Evolutionary conservation across 2,888 invertebrate species (phyloP).

Genomic region (Yponomeuta malinellus): DNA sequence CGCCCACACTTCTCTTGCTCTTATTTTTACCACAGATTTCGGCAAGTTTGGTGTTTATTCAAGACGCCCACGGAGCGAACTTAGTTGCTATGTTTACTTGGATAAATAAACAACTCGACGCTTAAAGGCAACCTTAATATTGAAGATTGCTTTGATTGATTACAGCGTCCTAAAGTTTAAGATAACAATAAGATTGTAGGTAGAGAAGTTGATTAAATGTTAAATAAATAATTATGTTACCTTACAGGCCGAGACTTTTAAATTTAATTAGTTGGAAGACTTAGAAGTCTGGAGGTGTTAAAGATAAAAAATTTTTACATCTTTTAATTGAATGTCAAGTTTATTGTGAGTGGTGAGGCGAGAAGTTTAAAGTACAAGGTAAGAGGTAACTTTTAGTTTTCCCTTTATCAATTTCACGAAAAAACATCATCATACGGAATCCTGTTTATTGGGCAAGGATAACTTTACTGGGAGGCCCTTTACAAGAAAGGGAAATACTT

Average conservation of each 20-base stretch:
- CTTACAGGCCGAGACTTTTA: not conserved
- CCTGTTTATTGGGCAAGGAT: not conserved
- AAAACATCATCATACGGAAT: no score
- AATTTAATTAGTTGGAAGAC: not conserved
- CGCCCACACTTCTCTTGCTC: not conserved
- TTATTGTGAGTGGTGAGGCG: no score
- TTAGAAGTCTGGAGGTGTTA: not conserved
- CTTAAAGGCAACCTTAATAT: no score
- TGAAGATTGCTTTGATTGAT: no score
- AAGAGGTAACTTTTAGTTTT: no score
- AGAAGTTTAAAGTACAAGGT: no score
- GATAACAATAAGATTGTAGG: no score
- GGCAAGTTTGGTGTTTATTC: not conserved
- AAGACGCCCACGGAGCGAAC: not conserved
- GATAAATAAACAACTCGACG: not conserved
- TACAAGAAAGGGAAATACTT: not conserved
- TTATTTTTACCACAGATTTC: not conserved
- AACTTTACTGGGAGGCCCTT: not conserved
- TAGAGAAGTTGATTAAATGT: no score
- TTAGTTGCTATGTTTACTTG: not conserved
- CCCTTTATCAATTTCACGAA: no score
- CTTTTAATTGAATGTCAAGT: not conserved
- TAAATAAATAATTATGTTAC: not conserved
- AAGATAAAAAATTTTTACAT: not conserved
- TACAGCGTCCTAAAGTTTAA: no score